A percentile compares a stretch with the other conserved stretches of the same genome.
These are phyloP conservation scores for Charaxes varanes DNA, from an alignment of 1,140 invertebrate species.

Conservation along the genomic window DNA sequence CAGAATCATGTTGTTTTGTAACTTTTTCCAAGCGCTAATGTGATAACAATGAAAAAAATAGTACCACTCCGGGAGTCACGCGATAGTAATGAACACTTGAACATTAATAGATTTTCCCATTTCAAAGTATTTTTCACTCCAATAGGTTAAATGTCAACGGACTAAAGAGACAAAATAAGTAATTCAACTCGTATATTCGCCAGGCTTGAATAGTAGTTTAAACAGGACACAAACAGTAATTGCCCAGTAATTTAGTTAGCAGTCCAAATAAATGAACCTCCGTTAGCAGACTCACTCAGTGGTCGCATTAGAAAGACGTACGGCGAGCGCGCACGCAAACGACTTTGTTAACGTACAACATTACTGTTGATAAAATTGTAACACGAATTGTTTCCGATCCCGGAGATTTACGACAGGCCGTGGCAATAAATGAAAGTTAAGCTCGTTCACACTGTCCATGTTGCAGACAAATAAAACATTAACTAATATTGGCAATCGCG, in stretches of 20 bases:
- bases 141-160: too few species aligned
- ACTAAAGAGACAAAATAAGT: too few species aligned
- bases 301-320: slow-evolving; percentile 17
- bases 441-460: too few species aligned
- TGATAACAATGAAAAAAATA: too few species aligned
- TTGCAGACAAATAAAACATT: too few species aligned
- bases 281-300: slow-evolving; percentile 12
- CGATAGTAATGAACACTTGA: too few species aligned
- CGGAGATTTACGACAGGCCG: slow-evolving; percentile 12
- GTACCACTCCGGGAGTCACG: too few species aligned
- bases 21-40: too few species aligned
- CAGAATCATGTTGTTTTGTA: too few species aligned
- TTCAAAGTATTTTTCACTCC: too few species aligned
- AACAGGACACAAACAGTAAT: slow-evolving; percentile 7
- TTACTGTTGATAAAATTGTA: slow-evolving; percentile 17
- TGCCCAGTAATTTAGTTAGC: slow-evolving; percentile 11
- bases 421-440: slow-evolving; percentile 11
- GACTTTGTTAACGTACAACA: slow-evolving; percentile 16
- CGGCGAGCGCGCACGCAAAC: slow-evolving; percentile 14
- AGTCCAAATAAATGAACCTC: slow-evolving; percentile 12
- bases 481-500: too few species aligned
- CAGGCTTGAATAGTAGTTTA: neutral
- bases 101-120: too few species aligned
- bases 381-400: slow-evolving; percentile 11
- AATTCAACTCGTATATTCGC: neutral